Evolutionary conservation across 2,888 invertebrate species (phyloP).

Genomic region (Hemicrepidius hirtus): DNA sequence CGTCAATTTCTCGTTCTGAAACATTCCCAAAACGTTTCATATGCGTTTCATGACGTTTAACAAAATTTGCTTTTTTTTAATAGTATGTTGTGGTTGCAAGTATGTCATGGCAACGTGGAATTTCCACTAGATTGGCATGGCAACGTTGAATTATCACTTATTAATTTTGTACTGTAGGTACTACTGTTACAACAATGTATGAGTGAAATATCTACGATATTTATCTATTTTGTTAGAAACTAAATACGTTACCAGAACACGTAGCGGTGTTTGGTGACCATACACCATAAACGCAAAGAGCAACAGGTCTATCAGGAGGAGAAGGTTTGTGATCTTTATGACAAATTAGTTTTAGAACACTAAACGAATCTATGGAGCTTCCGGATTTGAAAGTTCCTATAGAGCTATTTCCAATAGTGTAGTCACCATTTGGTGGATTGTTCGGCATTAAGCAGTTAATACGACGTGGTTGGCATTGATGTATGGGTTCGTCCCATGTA

Average conservation of each 20-base stretch:
- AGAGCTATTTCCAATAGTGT: conserved; percentile 44
- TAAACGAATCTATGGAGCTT: conserved; percentile 47
- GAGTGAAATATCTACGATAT: too few species aligned
- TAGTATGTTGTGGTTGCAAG: too few species aligned
- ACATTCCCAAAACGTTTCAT: too few species aligned
- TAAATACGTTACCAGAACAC: conserved; percentile 34
- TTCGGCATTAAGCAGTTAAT: conserved; percentile 55
- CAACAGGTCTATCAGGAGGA: neutral
- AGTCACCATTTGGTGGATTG: conserved; percentile 60
- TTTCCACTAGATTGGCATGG: too few species aligned
- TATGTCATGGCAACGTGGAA: too few species aligned
- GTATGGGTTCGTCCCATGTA: conserved; percentile 37
- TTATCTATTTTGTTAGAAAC: neutral
- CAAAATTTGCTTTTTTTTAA: too few species aligned
- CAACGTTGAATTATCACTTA: too few species aligned
- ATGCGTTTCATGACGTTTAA: too few species aligned
- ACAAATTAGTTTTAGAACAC: conserved; percentile 57
- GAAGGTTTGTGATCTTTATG: neutral
- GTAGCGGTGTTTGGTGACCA: conserved; percentile 19
- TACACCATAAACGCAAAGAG: conserved; percentile 25
- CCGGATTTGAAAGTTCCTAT: conserved; percentile 46
- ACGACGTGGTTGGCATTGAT: conserved; percentile 40
- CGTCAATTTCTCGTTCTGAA: too few species aligned
- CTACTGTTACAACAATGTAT: too few species aligned
- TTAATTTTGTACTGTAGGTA: too few species aligned